Percentiles rank a stretch among this genome's conserved stretches.
These are phyloP conservation scores for Stegana nigrithorax DNA, from an alignment of 2,888 invertebrate genomes.

Conservation along the genomic window DNA sequence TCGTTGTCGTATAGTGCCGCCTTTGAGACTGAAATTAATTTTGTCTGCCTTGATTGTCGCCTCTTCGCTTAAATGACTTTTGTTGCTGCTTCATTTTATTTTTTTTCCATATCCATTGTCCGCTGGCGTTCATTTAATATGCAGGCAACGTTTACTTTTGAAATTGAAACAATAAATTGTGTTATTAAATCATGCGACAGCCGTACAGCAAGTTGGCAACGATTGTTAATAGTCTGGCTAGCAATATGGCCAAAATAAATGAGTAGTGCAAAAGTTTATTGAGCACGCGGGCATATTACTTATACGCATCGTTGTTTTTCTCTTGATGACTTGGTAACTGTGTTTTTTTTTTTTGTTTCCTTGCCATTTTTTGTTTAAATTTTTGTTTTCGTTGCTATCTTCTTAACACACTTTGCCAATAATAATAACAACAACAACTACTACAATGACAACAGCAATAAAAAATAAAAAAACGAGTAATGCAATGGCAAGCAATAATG, in stretches of 20 bases:
- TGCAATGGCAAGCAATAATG: no score
- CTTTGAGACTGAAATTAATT: conserved; percentile 9
- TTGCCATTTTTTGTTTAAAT: neutral
- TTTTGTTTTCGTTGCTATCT: conserved; percentile 3
- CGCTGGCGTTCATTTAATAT: neutral
- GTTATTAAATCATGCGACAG: neutral
- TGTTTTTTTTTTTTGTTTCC: neutral
- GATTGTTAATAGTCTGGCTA: no score
- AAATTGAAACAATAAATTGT: conserved; percentile 6
- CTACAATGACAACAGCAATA: neutral
- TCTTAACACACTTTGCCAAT: neutral
- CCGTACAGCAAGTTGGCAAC: neutral
- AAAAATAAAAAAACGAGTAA: no score
- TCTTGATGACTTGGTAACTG: neutral
- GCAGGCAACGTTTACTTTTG: neutral
- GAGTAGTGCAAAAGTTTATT: no score
- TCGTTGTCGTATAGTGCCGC: neutral
- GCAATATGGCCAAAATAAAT: no score
- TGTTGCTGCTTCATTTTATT: neutral
- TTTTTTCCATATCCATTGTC: neutral
- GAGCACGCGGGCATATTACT: neutral
- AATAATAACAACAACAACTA: neutral
- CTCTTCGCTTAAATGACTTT: neutral
- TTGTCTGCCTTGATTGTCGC: neutral
- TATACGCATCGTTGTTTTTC: neutral